A percentile compares a stretch with the other conserved stretches of the same genome.
Conservation (phyloP, 2,797 vertebrate species). For the Tachyglossus aculeatus region DNA sequence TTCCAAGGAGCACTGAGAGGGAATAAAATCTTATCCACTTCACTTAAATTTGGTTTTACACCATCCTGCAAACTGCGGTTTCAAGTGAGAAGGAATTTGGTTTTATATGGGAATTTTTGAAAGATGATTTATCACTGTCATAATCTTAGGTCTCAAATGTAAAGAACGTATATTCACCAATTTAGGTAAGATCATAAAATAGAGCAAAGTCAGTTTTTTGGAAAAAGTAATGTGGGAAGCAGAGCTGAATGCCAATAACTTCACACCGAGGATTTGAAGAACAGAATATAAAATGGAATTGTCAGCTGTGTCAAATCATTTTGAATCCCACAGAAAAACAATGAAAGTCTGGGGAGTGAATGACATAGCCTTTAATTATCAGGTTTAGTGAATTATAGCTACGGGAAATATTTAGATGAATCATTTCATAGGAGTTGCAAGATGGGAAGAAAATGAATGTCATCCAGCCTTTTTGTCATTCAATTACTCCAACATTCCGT, state of each 20-base stretch:
- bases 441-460: neutral
- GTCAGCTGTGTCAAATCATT: neutral
- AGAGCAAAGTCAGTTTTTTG: neutral
- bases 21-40: no score
- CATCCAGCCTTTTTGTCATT: neutral
- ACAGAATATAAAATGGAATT: neutral
- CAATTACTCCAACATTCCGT: neutral
- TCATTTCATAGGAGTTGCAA: neutral
- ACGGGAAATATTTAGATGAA: constrained; percentile 1
- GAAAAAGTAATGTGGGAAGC: neutral
- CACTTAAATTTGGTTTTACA: no score
- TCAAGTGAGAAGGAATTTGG: no score
- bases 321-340: neutral
- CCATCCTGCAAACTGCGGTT: no score
- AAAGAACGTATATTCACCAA: no score
- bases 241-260: neutral
- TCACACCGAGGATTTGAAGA: neutral
- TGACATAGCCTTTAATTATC: neutral
- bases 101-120: no score
- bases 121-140: no score
- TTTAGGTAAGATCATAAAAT: neutral
- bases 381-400: neutral
- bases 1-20: no score
- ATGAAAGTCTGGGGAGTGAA: neutral
- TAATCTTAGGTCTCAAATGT: no score